phyloP scores from a whole-genome alignment of 2,888 invertebrate genomes.

The Acleris literana region DNA sequence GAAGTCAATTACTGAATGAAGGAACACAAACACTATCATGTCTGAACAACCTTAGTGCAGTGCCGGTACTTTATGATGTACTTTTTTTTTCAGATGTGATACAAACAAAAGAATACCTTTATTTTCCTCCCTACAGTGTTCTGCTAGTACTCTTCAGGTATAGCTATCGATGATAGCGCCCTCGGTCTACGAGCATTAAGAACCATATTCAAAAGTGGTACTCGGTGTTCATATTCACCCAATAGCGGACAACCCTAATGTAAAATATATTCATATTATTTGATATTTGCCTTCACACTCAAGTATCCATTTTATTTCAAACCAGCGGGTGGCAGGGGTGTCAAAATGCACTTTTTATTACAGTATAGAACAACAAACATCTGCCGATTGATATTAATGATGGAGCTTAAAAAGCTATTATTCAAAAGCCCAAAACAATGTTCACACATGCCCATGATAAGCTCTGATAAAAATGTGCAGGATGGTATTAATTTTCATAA shows the following conservation, averaged over 20 bases:
- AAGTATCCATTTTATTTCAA: conserved; percentile 15
- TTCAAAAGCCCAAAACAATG: conserved; percentile 27
- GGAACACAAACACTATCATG: no score
- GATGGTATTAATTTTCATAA: conserved; percentile 7
- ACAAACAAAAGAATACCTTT: no score
- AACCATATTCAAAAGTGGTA: background rate
- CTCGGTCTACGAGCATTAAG: no score
- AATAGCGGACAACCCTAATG: background rate
- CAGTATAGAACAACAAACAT: conserved; percentile 28
- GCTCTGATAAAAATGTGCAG: conserved; percentile 14
- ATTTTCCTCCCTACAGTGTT: no score
- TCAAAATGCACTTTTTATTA: conserved; percentile 33
- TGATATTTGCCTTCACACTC: conserved; percentile 5
- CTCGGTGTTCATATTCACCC: background rate
- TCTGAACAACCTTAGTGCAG: no score
- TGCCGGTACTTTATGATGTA: no score
- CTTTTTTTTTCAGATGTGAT: no score
- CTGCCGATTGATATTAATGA: conserved; percentile 38
- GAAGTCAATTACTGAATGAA: no score
- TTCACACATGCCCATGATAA: conserved; percentile 35
- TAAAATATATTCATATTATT: background rate
- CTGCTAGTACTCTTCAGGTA: no score
- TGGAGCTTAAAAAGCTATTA: conserved; percentile 36
- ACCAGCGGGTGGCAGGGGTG: conserved; percentile 32
- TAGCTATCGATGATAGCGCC: no score